Evolutionary conservation across 2,888 invertebrate species (phyloP), one percentile per base, ranked within the genome.

Genomic region (Barypeithes pellucidus): DNA sequence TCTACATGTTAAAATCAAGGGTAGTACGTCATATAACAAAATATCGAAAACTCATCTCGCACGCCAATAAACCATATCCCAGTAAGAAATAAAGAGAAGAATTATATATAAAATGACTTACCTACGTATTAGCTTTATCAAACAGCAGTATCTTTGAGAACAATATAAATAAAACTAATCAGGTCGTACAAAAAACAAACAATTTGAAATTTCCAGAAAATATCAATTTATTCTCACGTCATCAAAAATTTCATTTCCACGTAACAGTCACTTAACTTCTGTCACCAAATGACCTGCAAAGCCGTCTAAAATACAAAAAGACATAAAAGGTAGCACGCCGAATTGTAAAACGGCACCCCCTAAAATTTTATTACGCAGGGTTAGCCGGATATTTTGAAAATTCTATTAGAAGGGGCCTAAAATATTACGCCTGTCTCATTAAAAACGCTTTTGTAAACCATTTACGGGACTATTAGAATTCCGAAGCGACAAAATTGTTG

Each of bases 361-460:
- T 57, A 33, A 57, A 57, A 61, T 43, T 61, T 61, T 61, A 61
- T 61, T 61, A 45, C 45, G 14, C 45, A 43, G 61, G 45, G 61
- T 61, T 61, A 61, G 43, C 22, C 39, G 43, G 57, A 22, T 45
- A 67, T 54, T 67, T 59, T 59, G 43, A 41, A 67, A 67, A 67
- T 67, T 57, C 41, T 59, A 67, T 67, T 67, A 67, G 41, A 57
- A 33, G 54, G 41, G 67, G 67, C 43, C 54, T 67, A 45, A 67
- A 67, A 67, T 67, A 67, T 57, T 45, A 57, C 67, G 57, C 67
- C 45, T 41, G 57, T 57, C 67, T 67, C 67, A 24, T 67, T 67
- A 57, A 67, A 67, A 67, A 67, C 67, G 57, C 22, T 67, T 67
- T 57, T 67, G 54, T 67, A 59, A 54, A 67, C 57, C 67, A 67